Conservation (phyloP, 2,113 vertebrate genomes). For the Talpa occidentalis region DNA sequence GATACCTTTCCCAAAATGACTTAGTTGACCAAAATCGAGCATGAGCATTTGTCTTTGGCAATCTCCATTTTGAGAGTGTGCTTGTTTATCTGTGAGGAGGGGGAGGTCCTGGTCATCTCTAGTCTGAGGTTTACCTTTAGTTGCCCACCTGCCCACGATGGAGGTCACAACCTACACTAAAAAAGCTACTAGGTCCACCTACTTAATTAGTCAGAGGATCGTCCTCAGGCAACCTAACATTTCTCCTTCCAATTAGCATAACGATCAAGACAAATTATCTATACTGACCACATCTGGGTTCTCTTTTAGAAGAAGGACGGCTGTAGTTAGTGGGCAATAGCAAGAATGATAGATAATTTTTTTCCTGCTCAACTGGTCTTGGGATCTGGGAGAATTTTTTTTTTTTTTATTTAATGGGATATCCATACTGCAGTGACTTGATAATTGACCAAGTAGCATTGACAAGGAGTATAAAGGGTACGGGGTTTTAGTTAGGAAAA, state of each 20-base stretch:
- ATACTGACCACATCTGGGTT: no score
- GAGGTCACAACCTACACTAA: neutral
- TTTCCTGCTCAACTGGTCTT: neutral
- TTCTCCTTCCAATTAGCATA: no score
- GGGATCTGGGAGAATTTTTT: neutral
- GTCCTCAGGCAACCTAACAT: no score
- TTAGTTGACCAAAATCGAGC: neutral
- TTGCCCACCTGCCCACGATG: neutral
- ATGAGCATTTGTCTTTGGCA: neutral
- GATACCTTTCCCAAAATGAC: neutral
- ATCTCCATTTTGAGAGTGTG: neutral
- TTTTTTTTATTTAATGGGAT: neutral
- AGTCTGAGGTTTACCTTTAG: neutral
- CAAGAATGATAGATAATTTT: neutral
- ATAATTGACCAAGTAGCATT: neutral
- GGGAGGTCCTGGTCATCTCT: neutral
- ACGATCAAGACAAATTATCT: no score
- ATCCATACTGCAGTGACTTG: neutral
- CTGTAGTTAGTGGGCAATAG: neutral
- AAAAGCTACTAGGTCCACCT: no score
- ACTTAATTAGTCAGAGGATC: no score
- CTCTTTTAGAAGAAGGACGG: neutral
- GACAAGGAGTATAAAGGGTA: neutral
- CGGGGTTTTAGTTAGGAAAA: neutral
- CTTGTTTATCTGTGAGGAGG: neutral